Evolutionary conservation across 1,140 invertebrate species (phyloP).

Genomic region (Diprion similis): DNA sequence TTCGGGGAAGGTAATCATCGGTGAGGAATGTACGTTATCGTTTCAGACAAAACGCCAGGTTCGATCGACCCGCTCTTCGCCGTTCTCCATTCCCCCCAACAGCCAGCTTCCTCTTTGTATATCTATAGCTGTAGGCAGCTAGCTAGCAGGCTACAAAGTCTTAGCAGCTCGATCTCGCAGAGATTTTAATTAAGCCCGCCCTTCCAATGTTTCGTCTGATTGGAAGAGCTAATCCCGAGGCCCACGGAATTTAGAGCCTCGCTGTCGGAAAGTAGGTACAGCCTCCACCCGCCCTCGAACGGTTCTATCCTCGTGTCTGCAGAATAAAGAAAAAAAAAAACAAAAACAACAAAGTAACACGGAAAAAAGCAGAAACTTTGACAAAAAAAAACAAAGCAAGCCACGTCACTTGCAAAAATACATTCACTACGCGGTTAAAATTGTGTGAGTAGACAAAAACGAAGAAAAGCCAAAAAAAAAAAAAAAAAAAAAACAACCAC

Average conservation of each 20-base stretch:
- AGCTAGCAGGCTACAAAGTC: not conserved
- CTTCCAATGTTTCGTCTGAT: slow-evolving; percentile 60
- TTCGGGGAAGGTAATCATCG: too few relatives aligned
- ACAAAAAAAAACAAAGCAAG: slow-evolving; percentile 28
- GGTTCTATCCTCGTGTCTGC: slow-evolving; percentile 36
- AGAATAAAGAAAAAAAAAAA: slow-evolving; percentile 29
- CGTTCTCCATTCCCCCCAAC: too few relatives aligned
- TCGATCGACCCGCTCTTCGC: too few relatives aligned
- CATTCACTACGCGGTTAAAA: not conserved
- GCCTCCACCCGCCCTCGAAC: slow-evolving; percentile 28
- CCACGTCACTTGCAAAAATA: not conserved
- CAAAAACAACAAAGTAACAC: slow-evolving; percentile 22
- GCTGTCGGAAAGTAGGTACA: slow-evolving; percentile 24
- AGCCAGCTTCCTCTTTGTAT: too few relatives aligned
- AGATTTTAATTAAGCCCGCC: slow-evolving; percentile 63
- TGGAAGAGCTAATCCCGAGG: slow-evolving; percentile 54
- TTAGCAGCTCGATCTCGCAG: slow-evolving; percentile 43
- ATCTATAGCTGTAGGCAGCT: not conserved
- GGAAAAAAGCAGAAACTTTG: too few relatives aligned
- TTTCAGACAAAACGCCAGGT: too few relatives aligned
- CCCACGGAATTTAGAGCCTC: slow-evolving; percentile 51
- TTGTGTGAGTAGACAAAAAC: not conserved
- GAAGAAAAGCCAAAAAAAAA: not conserved
- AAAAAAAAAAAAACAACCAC: not conserved
- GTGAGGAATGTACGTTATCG: too few relatives aligned